phyloP scores from a whole-genome alignment of 2,797 vertebrate genomes.

The Xiphophorus birchmanni region DNA sequence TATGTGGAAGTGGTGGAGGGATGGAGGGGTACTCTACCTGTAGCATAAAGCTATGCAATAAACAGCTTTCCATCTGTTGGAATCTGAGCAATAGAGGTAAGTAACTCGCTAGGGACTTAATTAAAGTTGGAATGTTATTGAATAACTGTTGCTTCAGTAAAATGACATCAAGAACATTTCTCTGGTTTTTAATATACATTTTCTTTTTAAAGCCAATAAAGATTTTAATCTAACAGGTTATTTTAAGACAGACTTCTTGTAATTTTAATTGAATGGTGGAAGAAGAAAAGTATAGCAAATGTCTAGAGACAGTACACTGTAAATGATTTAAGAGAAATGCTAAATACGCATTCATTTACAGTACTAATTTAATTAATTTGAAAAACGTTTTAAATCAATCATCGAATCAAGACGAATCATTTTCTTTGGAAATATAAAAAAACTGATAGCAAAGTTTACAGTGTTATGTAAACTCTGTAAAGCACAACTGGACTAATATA shows the following conservation, averaged over 20 bases:
- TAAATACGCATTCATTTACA: not conserved
- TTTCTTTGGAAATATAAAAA: not conserved
- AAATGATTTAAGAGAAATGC: not conserved
- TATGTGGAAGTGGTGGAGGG: conserved; percentile 20
- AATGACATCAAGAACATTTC: conserved; percentile 51
- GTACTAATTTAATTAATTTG: not conserved
- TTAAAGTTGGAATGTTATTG: conserved; percentile 75
- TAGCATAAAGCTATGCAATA: conserved; percentile 75
- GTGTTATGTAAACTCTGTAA: not conserved
- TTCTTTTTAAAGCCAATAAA: conserved; percentile 24
- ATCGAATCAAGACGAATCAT: not conserved
- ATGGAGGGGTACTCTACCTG: conserved; percentile 48
- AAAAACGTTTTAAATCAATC: not conserved
- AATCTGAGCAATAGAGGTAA: conserved; percentile 67
- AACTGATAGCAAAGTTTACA: not conserved
- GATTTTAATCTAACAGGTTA: not conserved
- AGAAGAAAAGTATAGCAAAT: not conserved
- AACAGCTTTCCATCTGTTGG: conserved; percentile 79
- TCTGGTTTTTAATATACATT: conserved; percentile 43
- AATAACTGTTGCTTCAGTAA: conserved; percentile 60
- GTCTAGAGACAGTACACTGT: not conserved
- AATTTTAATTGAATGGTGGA: not conserved
- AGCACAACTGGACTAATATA: not conserved
- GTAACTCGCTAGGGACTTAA: conserved; percentile 75
- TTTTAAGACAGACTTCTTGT: not conserved